Base-by-base conservation (phyloP, 2,888 invertebrate species). In the Leucophenga maculata region DNA sequence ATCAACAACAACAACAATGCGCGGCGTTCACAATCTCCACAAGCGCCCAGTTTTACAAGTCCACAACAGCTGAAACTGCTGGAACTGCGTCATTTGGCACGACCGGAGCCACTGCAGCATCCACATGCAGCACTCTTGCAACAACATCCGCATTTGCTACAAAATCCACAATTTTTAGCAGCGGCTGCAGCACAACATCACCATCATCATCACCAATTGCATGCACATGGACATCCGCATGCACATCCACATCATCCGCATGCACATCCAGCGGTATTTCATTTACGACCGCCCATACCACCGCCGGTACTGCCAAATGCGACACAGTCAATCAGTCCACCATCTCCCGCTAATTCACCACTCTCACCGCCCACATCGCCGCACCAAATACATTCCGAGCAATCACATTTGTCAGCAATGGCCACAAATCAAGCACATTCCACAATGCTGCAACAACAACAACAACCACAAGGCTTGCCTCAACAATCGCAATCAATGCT, bases 21-120 rank as follows among this genome's bases (percentile, higher is more conserved):
- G 3, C 74, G 81, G 0, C 74, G 78, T 2, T 82, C 80, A 0
- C 84, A 78, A 18, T 78, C 80, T 3, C 78, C 84, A n/a, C 79
- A 77, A 16, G 67, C 54, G 0, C 67, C 65, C 11, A 73, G 55
- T 26, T 81, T 82, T 65, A 59, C 76, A 3, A 70, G 77, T 65
- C 77, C 83, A 14, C 77, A 80, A 39, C 80, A 80, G 60, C 80
- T 86, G 20, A 88, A 88, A 69, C 71, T 86, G 13, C 74, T 87
- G 20, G 87, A 87, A 60, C 69, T 85, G 14, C 76, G 87, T 18
- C 86, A 86, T 32, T 74, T 87, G 69, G 84, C 87, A 8, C 76
- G 86, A 1, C 87, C 87, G 14, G 87, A 88, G 70, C 88, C 87
- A 26, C 69, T 87, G 72, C 86, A 86, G 72, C 87, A 87, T 79